phyloP scores from a whole-genome alignment of 2,113 vertebrate species.

The Meleagris gallopavo region DNA sequence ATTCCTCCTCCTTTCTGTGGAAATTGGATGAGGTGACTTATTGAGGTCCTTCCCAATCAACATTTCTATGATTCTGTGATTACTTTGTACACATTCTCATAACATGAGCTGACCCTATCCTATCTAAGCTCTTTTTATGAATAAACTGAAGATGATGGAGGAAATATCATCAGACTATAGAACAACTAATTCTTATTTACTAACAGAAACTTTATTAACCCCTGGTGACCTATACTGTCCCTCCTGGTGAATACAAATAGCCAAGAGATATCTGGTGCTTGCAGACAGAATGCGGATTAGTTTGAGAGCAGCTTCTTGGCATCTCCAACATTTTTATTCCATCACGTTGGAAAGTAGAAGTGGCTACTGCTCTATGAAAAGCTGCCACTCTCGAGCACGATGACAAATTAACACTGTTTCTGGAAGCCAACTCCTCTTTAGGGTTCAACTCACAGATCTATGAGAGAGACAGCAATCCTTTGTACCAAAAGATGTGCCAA shows the following conservation, averaged over 20 bases:
- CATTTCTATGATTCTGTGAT: constrained; percentile 21
- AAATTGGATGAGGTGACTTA: not conserved
- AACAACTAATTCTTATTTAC: not conserved
- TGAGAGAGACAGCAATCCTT: not conserved
- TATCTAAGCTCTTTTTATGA: not conserved
- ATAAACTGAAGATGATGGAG: not conserved
- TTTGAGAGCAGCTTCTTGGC: not conserved
- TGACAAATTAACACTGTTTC: not conserved
- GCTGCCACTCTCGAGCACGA: not conserved
- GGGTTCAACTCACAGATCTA: not conserved
- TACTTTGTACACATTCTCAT: not conserved
- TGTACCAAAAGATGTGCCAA: not conserved
- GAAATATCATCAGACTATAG: constrained; percentile 1
- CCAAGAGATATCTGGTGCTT: not conserved
- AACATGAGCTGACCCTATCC: not conserved
- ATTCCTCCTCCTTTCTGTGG: not conserved
- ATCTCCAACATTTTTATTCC: not conserved
- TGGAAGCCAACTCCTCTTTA: not conserved
- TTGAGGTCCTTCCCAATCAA: constrained; percentile 21
- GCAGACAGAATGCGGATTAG: not conserved
- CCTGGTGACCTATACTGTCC: not conserved
- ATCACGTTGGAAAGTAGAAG: not conserved
- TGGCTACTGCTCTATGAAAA: not conserved
- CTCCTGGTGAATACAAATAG: not conserved
- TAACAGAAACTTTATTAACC: constrained; percentile 20